Base-by-base conservation (phyloP, 2,888 invertebrate genomes). In the Lasius platythorax region DNA sequence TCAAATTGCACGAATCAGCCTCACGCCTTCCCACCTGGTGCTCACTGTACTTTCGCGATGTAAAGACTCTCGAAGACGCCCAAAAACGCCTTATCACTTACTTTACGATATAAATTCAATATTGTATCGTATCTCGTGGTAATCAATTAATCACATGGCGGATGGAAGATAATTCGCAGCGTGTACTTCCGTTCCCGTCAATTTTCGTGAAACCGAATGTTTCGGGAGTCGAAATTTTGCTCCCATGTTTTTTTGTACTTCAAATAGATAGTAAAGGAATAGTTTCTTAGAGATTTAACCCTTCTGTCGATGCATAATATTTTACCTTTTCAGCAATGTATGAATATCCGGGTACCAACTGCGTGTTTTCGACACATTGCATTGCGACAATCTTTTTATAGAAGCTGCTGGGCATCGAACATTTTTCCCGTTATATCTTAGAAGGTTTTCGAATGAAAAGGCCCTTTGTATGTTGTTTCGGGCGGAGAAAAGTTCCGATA, bases 1-100 rank as follows among this genome's bases (percentile, higher is more conserved):
- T 88, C 84, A 85, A 88, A 89, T 89, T 85, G 88, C 89, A 86
- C 86, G 86, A 86, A 89, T 89, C 89, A 79, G 76, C 83, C 82
- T 67, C 66, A 40, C 81, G 43, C 40, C 84, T 72, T 85, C 84
- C 79, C 89, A 89, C 84, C 87, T 89, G 86, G n/a, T 87, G 83
- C 64, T 58, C 70, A 70, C 68, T 78, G 78, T 86, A 86, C 64
- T 68, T 61, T 82, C 63, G 68, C 66, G 72, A 83, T 56, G 63
- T 64, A 23, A 79, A 64, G 75, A 74, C 53, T 75, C 58, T 37
- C 28, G 23, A 64, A 23, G 23, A 43, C 28, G 28, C 5, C 5
- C 37, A 37, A 37, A 37, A 37, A 37, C 5, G 37, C 4, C 18
- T 46, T 9, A 30, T 28, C 40, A 18, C 40, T 73, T 58, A 30